Conservation (phyloP, 2,797 vertebrate genomes). For the Antrozous pallidus region DNA sequence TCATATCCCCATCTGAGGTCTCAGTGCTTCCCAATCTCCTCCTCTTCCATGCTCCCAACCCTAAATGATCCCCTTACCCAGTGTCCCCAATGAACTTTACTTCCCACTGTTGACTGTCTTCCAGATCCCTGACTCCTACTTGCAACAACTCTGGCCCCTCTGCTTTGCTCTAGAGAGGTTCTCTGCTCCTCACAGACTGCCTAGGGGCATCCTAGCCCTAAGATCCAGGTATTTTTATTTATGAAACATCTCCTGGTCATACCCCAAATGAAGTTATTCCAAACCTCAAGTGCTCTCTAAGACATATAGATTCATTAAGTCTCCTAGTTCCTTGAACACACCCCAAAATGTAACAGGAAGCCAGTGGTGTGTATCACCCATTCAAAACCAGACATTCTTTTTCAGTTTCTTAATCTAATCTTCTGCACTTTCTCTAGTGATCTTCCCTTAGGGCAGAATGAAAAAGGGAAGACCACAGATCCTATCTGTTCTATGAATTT, state of each 20-base stretch:
- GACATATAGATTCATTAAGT: neutral
- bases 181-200: neutral
- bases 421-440: neutral
- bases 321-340: neutral
- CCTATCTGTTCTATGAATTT: neutral
- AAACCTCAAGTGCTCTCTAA: neutral
- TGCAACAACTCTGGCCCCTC: neutral
- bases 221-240: neutral
- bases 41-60: neutral
- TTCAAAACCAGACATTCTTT: neutral
- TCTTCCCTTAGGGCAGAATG: neutral
- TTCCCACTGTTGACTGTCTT: neutral
- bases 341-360: neutral
- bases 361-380: neutral
- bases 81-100: neutral
- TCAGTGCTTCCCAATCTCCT: neutral
- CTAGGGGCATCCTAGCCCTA: neutral
- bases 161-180: neutral
- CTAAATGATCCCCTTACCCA: neutral
- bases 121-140: neutral
- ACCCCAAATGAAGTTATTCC: neutral
- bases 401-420: neutral
- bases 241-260: neutral
- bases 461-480: neutral
- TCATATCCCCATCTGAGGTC: neutral